A percentile compares a stretch with the other conserved stretches of the same genome.
These are phyloP conservation scores for Corapipo altera DNA, from an alignment of 2,113 vertebrate genomes.

Conservation along the genomic window DNA sequence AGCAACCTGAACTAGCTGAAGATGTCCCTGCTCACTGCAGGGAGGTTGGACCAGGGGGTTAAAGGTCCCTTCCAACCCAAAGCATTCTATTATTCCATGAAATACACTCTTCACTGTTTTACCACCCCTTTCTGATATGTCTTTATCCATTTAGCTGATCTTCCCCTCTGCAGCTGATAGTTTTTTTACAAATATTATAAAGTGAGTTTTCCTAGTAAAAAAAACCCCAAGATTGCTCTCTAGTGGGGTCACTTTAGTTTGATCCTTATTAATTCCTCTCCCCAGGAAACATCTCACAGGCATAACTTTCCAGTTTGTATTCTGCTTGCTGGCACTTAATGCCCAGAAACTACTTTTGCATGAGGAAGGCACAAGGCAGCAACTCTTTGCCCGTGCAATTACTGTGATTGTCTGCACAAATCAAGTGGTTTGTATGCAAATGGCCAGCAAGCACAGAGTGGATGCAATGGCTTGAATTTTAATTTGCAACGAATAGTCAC, in stretches of 20 bases:
- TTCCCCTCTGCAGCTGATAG: neutral
- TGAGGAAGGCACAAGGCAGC: conserved; percentile 1
- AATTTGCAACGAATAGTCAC: neutral
- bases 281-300: neutral
- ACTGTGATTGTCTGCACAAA: conserved; percentile 46
- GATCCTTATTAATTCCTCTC: neutral
- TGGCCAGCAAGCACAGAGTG: neutral
- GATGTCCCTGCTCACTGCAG: neutral
- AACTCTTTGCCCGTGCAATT: conserved; percentile 35
- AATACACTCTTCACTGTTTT: neutral
- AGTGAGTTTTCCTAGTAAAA: neutral
- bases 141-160: neutral
- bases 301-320: neutral
- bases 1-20: neutral
- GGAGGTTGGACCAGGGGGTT: neutral
- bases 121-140: neutral
- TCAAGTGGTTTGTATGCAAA: conserved; percentile 57
- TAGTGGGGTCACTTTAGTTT: neutral
- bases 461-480: conserved; percentile 32
- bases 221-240: neutral
- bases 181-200: neutral
- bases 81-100: rapidly evolving
- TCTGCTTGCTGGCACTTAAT: neutral
- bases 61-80: neutral
- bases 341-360: neutral